phyloP scores from a whole-genome alignment of 2,797 vertebrate genomes.

The Mormyrops boulengeri region DNA sequence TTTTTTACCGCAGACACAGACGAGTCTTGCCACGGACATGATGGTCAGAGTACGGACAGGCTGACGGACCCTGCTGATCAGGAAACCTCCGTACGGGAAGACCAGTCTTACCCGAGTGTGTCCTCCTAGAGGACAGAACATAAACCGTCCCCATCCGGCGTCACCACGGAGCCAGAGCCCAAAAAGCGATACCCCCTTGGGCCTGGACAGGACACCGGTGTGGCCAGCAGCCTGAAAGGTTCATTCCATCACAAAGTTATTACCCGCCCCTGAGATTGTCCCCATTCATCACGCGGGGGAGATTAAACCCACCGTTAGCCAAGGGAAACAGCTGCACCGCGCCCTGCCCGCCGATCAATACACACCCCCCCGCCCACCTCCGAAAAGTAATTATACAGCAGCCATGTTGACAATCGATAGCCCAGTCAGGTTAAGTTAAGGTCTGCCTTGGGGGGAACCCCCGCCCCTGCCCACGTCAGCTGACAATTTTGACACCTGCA shows the following conservation, averaged over 20 bases:
- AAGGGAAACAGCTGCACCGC: slow-evolving; percentile 83
- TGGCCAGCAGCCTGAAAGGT: slow-evolving; percentile 58
- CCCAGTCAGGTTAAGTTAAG: slow-evolving; percentile 68
- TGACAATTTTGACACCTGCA: slow-evolving; percentile 50
- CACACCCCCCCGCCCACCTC: slow-evolving; percentile 55
- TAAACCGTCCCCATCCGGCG: background rate
- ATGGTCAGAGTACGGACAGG: background rate
- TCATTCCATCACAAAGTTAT: slow-evolving; percentile 92
- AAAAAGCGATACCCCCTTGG: slow-evolving; percentile 63
- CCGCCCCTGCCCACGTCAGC: slow-evolving; percentile 50
- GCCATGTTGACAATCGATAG: slow-evolving; percentile 91
- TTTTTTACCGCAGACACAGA: background rate
- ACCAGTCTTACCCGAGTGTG: background rate
- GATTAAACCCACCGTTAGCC: slow-evolving; percentile 85
- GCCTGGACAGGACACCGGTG: slow-evolving; percentile 46
- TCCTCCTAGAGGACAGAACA: slow-evolving; percentile 28
- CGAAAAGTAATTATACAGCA: slow-evolving; percentile 92
- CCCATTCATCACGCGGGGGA: slow-evolving; percentile 86
- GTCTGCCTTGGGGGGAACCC: slow-evolving; percentile 46
- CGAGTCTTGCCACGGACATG: background rate
- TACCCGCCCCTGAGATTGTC: slow-evolving; percentile 70
- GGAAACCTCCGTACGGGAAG: background rate
- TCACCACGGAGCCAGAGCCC: slow-evolving; percentile 26
- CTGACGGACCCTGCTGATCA: background rate
- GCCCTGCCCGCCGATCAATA: slow-evolving; percentile 81